Base-by-base conservation (phyloP, 2,888 invertebrate species). In the Noctua fimbriata region DNA sequence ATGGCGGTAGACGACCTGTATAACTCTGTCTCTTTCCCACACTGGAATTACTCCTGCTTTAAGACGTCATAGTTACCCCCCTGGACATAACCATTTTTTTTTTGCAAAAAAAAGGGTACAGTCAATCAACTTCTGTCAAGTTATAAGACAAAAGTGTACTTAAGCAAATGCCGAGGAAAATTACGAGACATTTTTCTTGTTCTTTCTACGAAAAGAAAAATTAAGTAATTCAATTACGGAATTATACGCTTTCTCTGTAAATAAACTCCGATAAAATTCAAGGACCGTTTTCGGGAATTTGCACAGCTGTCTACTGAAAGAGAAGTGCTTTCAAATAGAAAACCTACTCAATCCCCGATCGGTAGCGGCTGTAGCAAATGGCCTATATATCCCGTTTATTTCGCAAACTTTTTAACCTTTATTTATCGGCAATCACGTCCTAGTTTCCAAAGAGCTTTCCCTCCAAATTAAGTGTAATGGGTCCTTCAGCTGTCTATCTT, bases 341-440 rank as follows among this genome's bases (percentile, higher is more conserved):
- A 55, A 69, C 28, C 52, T 66, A 67, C 70, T 55, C 66, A 71
- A 67, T 79, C n/a, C n/a, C 55, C 69, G 55, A 79, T 79, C 69
- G 65, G 63, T 32, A 66, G 65, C 76, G 44, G 76, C 69, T 69
- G 76, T 73, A 55, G 55, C 36, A 58, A 79, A 83, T 76, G 66
- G 81, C 32, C 85, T 52, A 72, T 84, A 76, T 63, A 85, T 76
- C 72, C 66, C 81, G 83, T 86, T 67, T 78, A 78, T 72, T 82
- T 77, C 73, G 58, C 14, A 78, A 83, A 83, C n/a, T 79, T 83
- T 79, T 79, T 52, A 84, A 79, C 74, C 69, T 76, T 81, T 81
- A 81, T 73, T 66, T 83, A 81, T 81, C 73, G 21, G 70, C 65
- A 71, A 67, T 71, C 77, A 73, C 67, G 66, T 41, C 1, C 41